Conservation (phyloP, 2,888 invertebrate genomes). For the Halictus quadricinctus region DNA sequence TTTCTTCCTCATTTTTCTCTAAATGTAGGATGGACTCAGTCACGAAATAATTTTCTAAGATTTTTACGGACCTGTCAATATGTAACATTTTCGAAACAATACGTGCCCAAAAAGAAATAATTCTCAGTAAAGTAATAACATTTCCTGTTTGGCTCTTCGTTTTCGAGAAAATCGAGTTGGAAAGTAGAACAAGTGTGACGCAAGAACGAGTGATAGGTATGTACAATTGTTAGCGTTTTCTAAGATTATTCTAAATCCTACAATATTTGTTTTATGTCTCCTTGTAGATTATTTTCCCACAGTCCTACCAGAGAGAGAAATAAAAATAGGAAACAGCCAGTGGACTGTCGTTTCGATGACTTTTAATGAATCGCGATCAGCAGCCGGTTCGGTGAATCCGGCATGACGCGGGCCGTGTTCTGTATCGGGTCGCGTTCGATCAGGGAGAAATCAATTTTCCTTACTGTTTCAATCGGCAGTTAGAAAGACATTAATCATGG, state of each 20-base stretch:
- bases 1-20: too few relatives aligned
- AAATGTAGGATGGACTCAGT: too few relatives aligned
- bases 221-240: not conserved
- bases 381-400: conserved; percentile 9
- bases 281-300: not conserved
- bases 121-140: too few relatives aligned
- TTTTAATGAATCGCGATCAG: conserved; percentile 14
- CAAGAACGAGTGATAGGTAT: not conserved
- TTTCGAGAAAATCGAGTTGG: too few relatives aligned
- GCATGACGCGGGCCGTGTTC: not conserved
- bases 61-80: too few relatives aligned
- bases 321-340: not conserved
- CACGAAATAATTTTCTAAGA: too few relatives aligned
- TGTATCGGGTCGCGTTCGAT: not conserved
- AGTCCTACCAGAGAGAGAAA: not conserved
- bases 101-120: too few relatives aligned
- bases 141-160: too few relatives aligned
- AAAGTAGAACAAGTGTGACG: not conserved
- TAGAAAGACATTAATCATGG: conserved; percentile 62
- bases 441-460: conserved; percentile 48
- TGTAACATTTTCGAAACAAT: too few relatives aligned
- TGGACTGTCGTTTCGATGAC: not conserved
- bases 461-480: conserved; percentile 57
- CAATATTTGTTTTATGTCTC: not conserved
- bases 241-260: not conserved